Percentiles rank a stretch among this genome's conserved stretches.
Conservation (phyloP, 2,888 invertebrate genomes). For the Epirrita christyi region DNA sequence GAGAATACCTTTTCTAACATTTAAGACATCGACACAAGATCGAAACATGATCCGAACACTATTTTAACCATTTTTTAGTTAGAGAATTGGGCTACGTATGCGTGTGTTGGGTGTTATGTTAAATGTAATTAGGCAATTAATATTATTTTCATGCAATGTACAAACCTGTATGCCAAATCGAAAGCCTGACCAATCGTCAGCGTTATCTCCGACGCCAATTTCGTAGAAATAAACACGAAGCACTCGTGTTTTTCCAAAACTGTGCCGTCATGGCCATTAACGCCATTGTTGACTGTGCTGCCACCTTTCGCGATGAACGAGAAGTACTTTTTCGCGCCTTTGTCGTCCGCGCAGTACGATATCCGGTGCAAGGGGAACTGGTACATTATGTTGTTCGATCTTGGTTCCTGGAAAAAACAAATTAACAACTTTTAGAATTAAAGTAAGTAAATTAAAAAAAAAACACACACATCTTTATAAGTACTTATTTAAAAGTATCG, state of each 20-base stretch:
- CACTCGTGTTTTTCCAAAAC: constrained; percentile 93
- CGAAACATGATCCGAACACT: no score
- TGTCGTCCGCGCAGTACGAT: constrained; percentile 99
- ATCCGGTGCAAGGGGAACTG: constrained; percentile 98
- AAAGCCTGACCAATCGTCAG: constrained; percentile 99
- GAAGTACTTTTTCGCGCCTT: constrained; percentile 98
- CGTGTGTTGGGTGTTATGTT: no score
- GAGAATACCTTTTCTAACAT: no score
- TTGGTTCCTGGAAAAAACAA: constrained; percentile 84
- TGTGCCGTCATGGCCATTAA: constrained; percentile 77
- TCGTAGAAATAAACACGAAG: constrained; percentile 98
- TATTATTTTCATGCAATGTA: neutral
- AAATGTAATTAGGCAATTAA: no score
- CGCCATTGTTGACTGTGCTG: constrained; percentile 65
- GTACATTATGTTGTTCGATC: constrained; percentile 92
- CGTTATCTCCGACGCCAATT: constrained; percentile 98
- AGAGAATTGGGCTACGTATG: no score
- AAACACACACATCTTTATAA: no score
- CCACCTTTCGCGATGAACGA: constrained; percentile 94
- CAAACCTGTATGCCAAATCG: constrained; percentile 95
- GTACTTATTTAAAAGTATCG: no score
- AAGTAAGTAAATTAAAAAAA: no score
- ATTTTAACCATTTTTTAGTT: no score
- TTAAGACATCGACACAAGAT: no score
- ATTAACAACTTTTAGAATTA: no score